These are phyloP conservation scores for Hyperopisus bebe DNA, from an alignment of 2,113 vertebrate genomes.

Conservation along the genomic window DNA sequence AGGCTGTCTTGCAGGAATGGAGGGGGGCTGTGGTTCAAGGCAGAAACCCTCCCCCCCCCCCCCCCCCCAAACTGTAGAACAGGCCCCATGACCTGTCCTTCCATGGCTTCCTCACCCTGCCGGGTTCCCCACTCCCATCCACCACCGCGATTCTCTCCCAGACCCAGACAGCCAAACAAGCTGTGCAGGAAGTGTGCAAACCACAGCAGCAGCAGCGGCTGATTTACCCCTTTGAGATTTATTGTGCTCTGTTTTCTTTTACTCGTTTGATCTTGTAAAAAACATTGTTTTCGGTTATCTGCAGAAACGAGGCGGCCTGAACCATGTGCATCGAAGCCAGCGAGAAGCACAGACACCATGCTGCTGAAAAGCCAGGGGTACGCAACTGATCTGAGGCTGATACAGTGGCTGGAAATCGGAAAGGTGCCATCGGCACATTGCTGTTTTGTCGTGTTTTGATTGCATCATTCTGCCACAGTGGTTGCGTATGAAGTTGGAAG, in stretches of 20 bases:
- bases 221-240: constrained; percentile 45
- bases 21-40: background rate
- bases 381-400: background rate
- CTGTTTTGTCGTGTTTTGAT: background rate
- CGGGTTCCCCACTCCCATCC: constrained; percentile 40
- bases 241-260: constrained; percentile 42
- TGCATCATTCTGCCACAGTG: background rate
- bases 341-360: constrained; percentile 17
- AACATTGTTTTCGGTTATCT: constrained; percentile 54
- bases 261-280: constrained; percentile 59
- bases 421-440: background rate
- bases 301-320: constrained; percentile 43
- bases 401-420: background rate
- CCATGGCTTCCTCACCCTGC: constrained; percentile 36
- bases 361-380: background rate
- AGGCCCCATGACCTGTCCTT: constrained; percentile 25
- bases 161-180: constrained; percentile 31
- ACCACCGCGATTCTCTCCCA: constrained; percentile 48
- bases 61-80: background rate
- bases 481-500: background rate
- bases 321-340: constrained; percentile 57
- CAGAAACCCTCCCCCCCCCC: constrained; percentile 16
- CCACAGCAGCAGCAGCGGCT: constrained; percentile 40
- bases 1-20: background rate
- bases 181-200: constrained; percentile 44